These are phyloP conservation scores for Agonopterix arenella DNA, from an alignment of 2,888 invertebrate species.

Conservation along the genomic window DNA sequence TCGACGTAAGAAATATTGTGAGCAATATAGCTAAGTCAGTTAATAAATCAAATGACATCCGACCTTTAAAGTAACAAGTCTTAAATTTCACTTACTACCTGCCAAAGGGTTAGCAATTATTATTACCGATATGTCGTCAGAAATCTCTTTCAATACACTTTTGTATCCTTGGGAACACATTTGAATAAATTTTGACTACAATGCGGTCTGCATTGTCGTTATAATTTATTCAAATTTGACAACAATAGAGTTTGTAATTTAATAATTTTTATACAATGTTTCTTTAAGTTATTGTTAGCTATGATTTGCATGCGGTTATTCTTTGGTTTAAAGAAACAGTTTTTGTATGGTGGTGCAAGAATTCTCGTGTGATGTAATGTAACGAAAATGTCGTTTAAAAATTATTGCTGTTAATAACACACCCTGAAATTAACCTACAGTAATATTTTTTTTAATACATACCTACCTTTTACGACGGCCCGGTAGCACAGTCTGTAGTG, in stretches of 20 bases:
- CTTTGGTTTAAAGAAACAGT: neutral
- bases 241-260: conserved; percentile 32
- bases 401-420: no score
- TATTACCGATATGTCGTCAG: neutral
- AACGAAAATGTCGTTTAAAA: neutral
- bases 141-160: conserved; percentile 8
- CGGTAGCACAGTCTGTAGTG: no score
- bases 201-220: conserved; percentile 20
- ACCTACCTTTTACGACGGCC: no score
- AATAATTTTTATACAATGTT: conserved; percentile 21
- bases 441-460: no score
- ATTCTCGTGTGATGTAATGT: neutral
- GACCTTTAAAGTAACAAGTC: neutral
- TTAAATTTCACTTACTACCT: neutral
- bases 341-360: neutral
- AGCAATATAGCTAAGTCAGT: no score
- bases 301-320: neutral
- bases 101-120: neutral
- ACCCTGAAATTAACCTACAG: no score
- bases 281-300: neutral
- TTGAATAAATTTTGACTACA: conserved; percentile 17
- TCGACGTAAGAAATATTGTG: no score
- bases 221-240: conserved; percentile 38
- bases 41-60: no score
- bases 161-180: conserved; percentile 30